Base-by-base conservation (phyloP, 2,888 invertebrate genomes). In the Papilio gigon region DNA sequence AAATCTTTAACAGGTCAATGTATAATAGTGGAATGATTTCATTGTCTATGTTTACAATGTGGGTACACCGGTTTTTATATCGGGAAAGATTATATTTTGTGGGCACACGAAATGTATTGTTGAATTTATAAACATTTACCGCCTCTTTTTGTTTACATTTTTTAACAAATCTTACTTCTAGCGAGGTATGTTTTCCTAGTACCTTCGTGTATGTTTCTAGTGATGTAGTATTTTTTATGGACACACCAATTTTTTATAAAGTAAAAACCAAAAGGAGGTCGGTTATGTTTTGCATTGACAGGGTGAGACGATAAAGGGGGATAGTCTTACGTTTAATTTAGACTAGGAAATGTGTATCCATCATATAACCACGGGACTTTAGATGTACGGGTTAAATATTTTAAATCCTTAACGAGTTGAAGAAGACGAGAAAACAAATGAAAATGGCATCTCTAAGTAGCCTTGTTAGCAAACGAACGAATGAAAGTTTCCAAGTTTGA, bases 11-110 rank as follows among this genome's bases (percentile, higher is more conserved):
- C 71, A 73, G 83, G 71, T 80, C 84, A 74, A 61, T 66, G 65
- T 74, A 75, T 70, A 75, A 74, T 85, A 84, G 85, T 80, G 78
- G 76, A 74, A 75, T 80, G 80, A 83, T 78, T 74, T 82, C 80
- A 83, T 87, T 85, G 84, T 86, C 84, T 80, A 75, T 81, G 83
- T 84, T 81, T 81, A 82, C 79, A 78, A 74, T 79, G 87, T 87
- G 84, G 87, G 86, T 78, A 84, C 84, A 84, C 87, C 84, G 85
- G 87, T 86, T 88, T 86, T 81, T 71, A 71, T 71, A 40, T 42
- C 44, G 22, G 25, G 62, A 42, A 42, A 60, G 65, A 65, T 63
- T 62, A 67, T 53, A 50, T 69, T 69, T 68, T 65, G 33, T 53
- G 65, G 20, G 35, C 69, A 65, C 65, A 65, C 60, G 12, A 40